Evolutionary conservation across 2,888 invertebrate genomes (phyloP).

Genomic region (Caenorhabditis zanzibari): DNA sequence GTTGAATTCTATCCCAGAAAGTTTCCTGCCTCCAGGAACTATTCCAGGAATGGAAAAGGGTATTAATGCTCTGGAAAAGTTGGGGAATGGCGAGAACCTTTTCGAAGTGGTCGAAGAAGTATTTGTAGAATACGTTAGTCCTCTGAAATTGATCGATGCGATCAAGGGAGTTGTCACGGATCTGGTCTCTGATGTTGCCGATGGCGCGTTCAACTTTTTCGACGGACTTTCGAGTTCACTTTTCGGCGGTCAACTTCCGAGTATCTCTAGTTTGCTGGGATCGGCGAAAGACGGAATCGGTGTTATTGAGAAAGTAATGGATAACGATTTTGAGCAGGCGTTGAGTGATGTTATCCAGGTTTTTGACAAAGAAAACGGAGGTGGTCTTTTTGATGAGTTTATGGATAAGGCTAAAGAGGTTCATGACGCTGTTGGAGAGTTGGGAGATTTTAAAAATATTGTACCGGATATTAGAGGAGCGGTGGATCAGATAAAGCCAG

Average conservation of each 20-base stretch:
- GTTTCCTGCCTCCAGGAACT: background rate
- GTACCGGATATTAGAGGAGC: background rate
- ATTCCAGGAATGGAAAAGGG: conserved; percentile 17
- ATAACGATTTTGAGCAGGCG: background rate
- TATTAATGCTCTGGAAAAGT: conserved; percentile 6
- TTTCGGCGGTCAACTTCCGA: background rate
- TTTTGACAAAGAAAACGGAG: background rate
- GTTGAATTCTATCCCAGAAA: background rate
- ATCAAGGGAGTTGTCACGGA: background rate
- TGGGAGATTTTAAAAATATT: background rate
- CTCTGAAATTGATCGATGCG: background rate
- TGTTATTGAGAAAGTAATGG: conserved; percentile 9
- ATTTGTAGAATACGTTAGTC: conserved; percentile 1
- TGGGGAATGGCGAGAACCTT: conserved; percentile 4
- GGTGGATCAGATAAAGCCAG: conserved; percentile 6
- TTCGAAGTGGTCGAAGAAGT: conserved; percentile 2
- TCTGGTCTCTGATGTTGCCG: background rate
- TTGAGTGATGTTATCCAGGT: background rate
- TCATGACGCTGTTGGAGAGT: background rate
- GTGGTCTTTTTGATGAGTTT: conserved; percentile 5
- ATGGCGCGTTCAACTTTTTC: conserved; percentile 1
- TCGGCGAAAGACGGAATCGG: conserved; percentile 4
- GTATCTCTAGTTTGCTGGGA: background rate
- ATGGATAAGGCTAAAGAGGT: conserved; percentile 12
- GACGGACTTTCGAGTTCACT: background rate